These are phyloP conservation scores for Gavia stellata DNA, from an alignment of 2,113 vertebrate species.

Conservation along the genomic window DNA sequence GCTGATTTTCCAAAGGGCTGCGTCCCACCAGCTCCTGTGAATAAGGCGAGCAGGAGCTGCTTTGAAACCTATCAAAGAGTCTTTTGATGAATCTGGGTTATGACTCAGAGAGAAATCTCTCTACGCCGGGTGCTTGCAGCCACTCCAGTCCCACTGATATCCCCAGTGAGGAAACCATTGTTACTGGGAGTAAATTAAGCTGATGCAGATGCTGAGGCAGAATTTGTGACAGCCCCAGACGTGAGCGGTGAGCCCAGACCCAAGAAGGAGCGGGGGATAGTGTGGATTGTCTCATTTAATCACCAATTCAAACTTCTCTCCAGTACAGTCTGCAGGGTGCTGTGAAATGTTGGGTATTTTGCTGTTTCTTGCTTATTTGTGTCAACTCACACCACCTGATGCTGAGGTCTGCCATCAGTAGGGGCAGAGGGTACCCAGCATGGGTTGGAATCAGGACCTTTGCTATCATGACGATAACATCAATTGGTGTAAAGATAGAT, in stretches of 20 bases:
- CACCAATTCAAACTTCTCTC: not conserved
- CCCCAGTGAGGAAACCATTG: not conserved
- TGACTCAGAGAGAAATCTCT: constrained; percentile 24
- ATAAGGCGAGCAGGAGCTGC: not conserved
- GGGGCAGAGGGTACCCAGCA: not conserved
- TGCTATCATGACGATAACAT: not conserved
- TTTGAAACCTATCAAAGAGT: not conserved
- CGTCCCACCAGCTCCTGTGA: not conserved
- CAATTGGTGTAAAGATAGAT: not conserved
- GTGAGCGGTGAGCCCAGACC: not conserved
- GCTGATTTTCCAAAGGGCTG: not conserved
- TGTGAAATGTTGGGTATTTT: not conserved
- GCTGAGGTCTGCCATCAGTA: not conserved
- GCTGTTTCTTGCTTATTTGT: not conserved
- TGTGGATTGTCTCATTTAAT: not conserved
- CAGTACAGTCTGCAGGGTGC: not conserved
- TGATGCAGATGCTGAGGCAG: not conserved
- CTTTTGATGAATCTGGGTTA: constrained; percentile 4
- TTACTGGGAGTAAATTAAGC: not conserved
- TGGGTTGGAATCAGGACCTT: not conserved
- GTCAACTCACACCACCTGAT: not conserved
- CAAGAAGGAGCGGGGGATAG: rapidly evolving
- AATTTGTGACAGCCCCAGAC: not conserved
- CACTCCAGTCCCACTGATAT: not conserved
- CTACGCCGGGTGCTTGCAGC: not conserved